A percentile compares a stretch with the other conserved stretches of the same genome.
Conservation (phyloP, 2,888 invertebrate species). For the Gibbula magus region DNA sequence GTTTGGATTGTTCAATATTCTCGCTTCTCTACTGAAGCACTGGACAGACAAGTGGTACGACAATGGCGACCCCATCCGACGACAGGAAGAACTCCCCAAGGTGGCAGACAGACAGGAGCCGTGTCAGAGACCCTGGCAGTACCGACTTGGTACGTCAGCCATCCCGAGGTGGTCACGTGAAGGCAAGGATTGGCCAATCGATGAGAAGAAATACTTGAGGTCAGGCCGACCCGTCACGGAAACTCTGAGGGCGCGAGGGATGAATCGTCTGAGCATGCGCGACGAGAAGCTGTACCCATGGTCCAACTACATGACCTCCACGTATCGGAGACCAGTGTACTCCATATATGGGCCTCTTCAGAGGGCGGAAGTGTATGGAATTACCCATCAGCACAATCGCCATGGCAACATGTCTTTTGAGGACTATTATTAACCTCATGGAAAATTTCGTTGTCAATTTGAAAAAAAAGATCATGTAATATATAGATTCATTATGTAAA, state of each 20-base stretch:
- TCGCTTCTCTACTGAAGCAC: slow-evolving; percentile 48
- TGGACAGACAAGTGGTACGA: slow-evolving; percentile 72
- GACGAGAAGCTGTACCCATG: slow-evolving; percentile 71
- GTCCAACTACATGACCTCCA: slow-evolving; percentile 73
- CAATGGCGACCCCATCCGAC: slow-evolving; percentile 57
- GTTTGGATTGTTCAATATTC: background rate
- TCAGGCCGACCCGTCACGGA: slow-evolving; percentile 66
- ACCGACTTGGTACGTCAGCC: slow-evolving; percentile 59
- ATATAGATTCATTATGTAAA: too few species aligned
- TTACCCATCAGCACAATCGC: slow-evolving; percentile 71
- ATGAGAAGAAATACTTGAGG: slow-evolving; percentile 45
- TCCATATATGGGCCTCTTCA: slow-evolving; percentile 73
- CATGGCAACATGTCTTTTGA: slow-evolving; percentile 73
- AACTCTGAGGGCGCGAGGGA: slow-evolving; percentile 66
- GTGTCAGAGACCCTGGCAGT: slow-evolving; percentile 64
- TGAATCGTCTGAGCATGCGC: slow-evolving; percentile 61
- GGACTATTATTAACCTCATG: slow-evolving; percentile 67
- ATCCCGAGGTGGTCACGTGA: slow-evolving; percentile 59
- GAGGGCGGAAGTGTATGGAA: slow-evolving; percentile 67
- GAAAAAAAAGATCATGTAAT: too few species aligned
- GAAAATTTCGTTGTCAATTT: background rate
- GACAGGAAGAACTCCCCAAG: slow-evolving; percentile 64
- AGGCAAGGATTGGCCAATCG: slow-evolving; percentile 66
- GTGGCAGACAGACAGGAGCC: slow-evolving; percentile 61
- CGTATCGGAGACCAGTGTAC: slow-evolving; percentile 71